Percentiles rank a stretch among this genome's conserved stretches.
Evolutionary conservation across 2,113 vertebrate species (phyloP).

Genomic region (Entelurus aequoreus): DNA sequence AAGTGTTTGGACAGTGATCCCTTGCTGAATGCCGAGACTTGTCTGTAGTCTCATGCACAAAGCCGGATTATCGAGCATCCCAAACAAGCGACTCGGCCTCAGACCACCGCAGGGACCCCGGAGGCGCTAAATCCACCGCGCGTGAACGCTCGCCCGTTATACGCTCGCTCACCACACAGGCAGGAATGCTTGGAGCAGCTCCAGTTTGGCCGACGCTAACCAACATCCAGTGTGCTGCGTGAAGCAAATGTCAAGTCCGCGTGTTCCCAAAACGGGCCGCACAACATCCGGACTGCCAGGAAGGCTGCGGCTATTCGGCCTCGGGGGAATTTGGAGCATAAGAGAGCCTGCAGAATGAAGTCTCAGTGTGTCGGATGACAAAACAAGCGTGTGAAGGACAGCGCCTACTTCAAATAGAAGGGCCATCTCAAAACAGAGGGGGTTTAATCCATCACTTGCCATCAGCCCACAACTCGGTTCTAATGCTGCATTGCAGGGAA

Average conservation of each 20-base stretch:
- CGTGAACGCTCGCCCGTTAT: background rate
- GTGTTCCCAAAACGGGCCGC: background rate
- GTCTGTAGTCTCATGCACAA: background rate
- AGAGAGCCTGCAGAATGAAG: background rate
- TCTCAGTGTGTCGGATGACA: no score
- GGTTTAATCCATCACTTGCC: no score
- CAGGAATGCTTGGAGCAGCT: background rate
- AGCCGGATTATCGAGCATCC: constrained; percentile 4
- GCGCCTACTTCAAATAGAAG: no score
- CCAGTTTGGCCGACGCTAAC: background rate
- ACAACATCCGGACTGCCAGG: background rate
- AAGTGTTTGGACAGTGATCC: background rate
- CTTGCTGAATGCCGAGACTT: background rate
- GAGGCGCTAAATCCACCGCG: background rate
- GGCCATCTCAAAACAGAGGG: no score
- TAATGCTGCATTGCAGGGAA: no score
- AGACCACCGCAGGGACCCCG: background rate
- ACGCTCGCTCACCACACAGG: background rate
- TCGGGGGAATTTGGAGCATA: background rate
- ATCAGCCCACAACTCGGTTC: no score
- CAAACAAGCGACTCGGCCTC: constrained; percentile 3
- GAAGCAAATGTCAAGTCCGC: constrained; percentile 1
- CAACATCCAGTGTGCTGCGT: background rate
- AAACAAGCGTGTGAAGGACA: no score
- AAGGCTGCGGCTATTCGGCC: background rate